Evolutionary conservation across 2,797 vertebrate genomes (phyloP), one percentile per base, ranked within the genome.

Genomic region (Ctenochaetus hawaiiensis): DNA sequence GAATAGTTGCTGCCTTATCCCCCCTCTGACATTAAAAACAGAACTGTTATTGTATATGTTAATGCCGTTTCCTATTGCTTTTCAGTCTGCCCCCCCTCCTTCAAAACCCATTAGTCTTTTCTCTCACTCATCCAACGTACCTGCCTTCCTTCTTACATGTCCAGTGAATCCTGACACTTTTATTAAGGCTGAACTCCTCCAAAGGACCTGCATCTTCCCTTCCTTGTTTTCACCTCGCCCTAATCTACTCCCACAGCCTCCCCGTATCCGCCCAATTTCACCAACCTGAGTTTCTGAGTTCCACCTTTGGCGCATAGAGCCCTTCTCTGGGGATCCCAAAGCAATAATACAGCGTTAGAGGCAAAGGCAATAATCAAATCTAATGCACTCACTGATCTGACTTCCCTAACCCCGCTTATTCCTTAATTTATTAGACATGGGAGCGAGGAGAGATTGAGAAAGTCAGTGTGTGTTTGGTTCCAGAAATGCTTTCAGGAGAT

Each of bases 361-460:
- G 92, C 86, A 93, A 92, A 86, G 81, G 81, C 87, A 91, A 90
- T 94, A 94, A 95, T 95, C 93, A 93, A 91, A 94, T 94, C 89
- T 90, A 90, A 92, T 85, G 91, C 85, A 76, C 85, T 80, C 62
- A 64, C 77, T 82, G 88, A 92, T 90, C 89, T 92, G 91, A 93
- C 93, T 94, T 83, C 76, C 75, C 84, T 91, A 93, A 93, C 90
- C 92, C 78, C 58, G 37, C 90, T 91, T 87, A 91, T 93, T 87
- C 89, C 87, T 91, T 93, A 93, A 94, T 94, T 94, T 94, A 95
- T 94, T 94, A 94, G 91, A 94, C 91, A 86, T 77, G 82, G 87
- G 85, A 87, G 69, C 78, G 57, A 70, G 74, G 61, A 67, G 56
- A 44, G 74, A 79, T 72, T 66, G 80, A 82, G 75, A 77, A 85